Evolutionary conservation across 92 coral and sea anemone species (phyloP).

Genomic region (Chrysogorgia sp.): DNA sequence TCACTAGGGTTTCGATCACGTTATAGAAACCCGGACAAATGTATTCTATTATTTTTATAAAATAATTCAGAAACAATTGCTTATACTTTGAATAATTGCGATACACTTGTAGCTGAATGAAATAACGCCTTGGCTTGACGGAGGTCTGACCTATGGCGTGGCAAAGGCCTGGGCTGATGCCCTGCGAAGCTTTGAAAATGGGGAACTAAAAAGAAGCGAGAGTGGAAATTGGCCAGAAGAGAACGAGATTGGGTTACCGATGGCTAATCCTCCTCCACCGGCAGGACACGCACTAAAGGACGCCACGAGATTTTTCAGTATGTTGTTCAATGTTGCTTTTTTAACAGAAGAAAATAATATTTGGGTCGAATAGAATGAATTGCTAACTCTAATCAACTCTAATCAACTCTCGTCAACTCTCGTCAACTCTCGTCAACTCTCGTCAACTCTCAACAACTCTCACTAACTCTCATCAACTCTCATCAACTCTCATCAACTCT

Average conservation of each 20-base stretch:
- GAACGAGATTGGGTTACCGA: slow-evolving; percentile 36
- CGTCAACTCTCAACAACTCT: too few relatives aligned
- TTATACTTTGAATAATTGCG: too few relatives aligned
- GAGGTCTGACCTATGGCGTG: slow-evolving; percentile 39
- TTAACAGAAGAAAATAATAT: background rate
- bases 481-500: too few relatives aligned
- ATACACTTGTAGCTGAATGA: slow-evolving; percentile 34
- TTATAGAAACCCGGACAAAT: too few relatives aligned
- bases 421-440: too few relatives aligned
- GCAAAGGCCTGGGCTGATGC: slow-evolving; percentile 51
- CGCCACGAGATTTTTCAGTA: slow-evolving; percentile 36
- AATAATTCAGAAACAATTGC: too few relatives aligned
- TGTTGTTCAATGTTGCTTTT: background rate
- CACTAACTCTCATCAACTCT: too few relatives aligned
- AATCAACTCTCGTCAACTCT: too few relatives aligned
- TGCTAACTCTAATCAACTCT: too few relatives aligned
- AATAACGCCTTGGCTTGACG: slow-evolving; percentile 44
- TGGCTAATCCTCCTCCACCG: slow-evolving; percentile 47
- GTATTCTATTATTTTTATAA: too few relatives aligned
- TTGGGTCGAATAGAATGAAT: background rate
- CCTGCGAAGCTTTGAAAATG: slow-evolving; percentile 30
- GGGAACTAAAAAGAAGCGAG: slow-evolving; percentile 12
- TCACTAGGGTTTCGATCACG: too few relatives aligned
- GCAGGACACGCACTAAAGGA: slow-evolving; percentile 15
- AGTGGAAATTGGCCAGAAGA: slow-evolving; percentile 32